These are phyloP conservation scores for Oeneis ivallda DNA, from an alignment of 2,888 invertebrate genomes.

Conservation along the genomic window DNA sequence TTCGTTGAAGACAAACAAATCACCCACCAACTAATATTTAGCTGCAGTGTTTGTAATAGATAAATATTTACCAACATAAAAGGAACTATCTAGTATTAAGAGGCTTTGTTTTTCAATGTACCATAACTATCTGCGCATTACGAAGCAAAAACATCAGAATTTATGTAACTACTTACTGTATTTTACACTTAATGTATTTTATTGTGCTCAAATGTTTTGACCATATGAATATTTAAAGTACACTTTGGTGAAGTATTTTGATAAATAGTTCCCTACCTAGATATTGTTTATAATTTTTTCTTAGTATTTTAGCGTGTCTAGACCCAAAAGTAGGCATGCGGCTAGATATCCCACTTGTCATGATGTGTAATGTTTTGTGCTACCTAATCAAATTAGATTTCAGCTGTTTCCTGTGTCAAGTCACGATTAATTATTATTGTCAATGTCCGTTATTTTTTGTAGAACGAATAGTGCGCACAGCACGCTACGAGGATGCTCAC, in stretches of 20 bases:
- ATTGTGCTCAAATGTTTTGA: too few relatives aligned
- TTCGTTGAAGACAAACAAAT: neutral
- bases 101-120: neutral
- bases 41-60: neutral
- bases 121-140: too few relatives aligned
- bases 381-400: conserved; percentile 5
- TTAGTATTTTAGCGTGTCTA: neutral
- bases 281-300: neutral
- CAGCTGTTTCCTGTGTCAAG: conserved; percentile 13
- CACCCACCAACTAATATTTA: neutral
- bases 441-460: conserved; percentile 42
- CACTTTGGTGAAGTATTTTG: too few relatives aligned
- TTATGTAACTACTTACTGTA: too few relatives aligned
- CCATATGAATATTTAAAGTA: too few relatives aligned
- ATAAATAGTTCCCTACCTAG: neutral
- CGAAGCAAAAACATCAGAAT: too few relatives aligned
- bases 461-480: conserved; percentile 47
- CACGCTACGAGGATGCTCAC: conserved; percentile 48
- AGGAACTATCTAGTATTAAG: neutral
- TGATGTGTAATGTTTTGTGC: neutral
- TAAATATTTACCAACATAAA: neutral
- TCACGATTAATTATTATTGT: conserved; percentile 35
- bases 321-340: conserved; percentile 24
- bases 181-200: neutral
- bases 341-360: conserved; percentile 11